Percentiles rank a stretch among this genome's conserved stretches.
These are phyloP conservation scores for Autographa pulchrina DNA, from an alignment of 2,888 invertebrate species.

Conservation along the genomic window DNA sequence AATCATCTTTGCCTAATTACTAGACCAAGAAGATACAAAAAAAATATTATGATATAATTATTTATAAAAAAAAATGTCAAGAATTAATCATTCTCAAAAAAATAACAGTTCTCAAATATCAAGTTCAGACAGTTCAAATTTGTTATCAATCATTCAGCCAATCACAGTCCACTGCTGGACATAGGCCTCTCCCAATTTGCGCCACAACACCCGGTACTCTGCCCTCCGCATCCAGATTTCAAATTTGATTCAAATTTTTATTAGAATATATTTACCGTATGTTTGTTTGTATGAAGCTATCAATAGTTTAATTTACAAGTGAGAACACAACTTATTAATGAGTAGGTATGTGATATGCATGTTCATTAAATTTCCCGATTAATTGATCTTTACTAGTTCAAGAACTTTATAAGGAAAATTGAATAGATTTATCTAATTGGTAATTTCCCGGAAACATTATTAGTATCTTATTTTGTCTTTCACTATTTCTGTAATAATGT, in stretches of 20 bases:
- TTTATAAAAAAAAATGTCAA: no score
- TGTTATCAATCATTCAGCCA: no score
- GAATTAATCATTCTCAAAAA: not conserved
- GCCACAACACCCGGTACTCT: no score
- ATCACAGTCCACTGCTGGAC: no score
- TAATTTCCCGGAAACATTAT: conserved; percentile 19
- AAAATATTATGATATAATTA: no score
- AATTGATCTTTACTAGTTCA: conserved; percentile 7
- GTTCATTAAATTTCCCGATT: conserved; percentile 19
- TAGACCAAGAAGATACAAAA: no score
- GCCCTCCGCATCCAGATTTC: no score
- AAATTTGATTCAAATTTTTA: no score
- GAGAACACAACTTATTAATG: not conserved
- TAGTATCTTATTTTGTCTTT: not conserved
- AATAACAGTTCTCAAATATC: not conserved
- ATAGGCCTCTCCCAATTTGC: no score
- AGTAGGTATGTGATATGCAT: conserved; percentile 12
- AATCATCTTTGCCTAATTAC: no score
- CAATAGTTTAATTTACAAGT: conserved; percentile 1
- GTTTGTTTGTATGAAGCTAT: not conserved
- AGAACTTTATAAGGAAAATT: conserved; percentile 33
- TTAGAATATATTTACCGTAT: not conserved
- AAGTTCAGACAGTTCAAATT: conserved; percentile 18
- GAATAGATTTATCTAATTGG: conserved; percentile 8
- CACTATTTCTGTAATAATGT: not conserved